phyloP scores from a whole-genome alignment of 64 coral and sea anemone species.

The Stichodactyla mertensii region DNA sequence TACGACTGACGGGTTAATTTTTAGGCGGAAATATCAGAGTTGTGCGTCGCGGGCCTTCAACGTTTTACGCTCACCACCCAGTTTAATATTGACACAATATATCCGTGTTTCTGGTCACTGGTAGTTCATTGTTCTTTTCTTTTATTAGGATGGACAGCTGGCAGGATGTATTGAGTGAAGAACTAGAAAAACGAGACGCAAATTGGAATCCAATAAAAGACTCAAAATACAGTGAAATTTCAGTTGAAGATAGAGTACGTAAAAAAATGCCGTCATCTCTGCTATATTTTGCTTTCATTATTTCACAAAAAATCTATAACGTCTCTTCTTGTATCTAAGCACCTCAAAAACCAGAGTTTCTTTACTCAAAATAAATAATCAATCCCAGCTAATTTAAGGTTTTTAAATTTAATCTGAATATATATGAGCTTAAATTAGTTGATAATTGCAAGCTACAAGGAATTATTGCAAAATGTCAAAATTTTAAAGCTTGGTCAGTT shows the following conservation, averaged over 20 bases:
- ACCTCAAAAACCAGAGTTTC: not conserved
- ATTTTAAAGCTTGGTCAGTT: not conserved
- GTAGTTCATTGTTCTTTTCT: slow-evolving; percentile 12
- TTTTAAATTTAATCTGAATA: not conserved
- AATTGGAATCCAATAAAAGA: slow-evolving; percentile 60
- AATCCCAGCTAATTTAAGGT: not conserved
- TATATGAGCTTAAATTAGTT: not conserved
- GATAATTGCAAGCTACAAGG: not conserved
- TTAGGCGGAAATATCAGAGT: slow-evolving; percentile 48
- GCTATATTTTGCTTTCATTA: slow-evolving; percentile 4
- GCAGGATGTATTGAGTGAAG: slow-evolving; percentile 64
- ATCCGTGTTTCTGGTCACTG: not conserved
- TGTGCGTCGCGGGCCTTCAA: not conserved
- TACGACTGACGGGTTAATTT: slow-evolving; percentile 41
- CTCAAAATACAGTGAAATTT: slow-evolving; percentile 52
- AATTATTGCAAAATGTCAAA: slow-evolving; percentile 1
- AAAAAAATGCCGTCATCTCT: not conserved
- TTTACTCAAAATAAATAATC: not conserved
- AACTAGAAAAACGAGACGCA: slow-evolving; percentile 45
- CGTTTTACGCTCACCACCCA: slow-evolving; percentile 2
- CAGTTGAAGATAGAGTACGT: slow-evolving; percentile 72
- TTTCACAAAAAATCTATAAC: not conserved
- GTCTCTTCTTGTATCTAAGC: not conserved
- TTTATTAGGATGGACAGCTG: slow-evolving; percentile 47
- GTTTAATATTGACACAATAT: slow-evolving; percentile 3